phyloP scores from a whole-genome alignment of 2,113 vertebrate genomes.

The Ginglymostoma cirratum region DNA sequence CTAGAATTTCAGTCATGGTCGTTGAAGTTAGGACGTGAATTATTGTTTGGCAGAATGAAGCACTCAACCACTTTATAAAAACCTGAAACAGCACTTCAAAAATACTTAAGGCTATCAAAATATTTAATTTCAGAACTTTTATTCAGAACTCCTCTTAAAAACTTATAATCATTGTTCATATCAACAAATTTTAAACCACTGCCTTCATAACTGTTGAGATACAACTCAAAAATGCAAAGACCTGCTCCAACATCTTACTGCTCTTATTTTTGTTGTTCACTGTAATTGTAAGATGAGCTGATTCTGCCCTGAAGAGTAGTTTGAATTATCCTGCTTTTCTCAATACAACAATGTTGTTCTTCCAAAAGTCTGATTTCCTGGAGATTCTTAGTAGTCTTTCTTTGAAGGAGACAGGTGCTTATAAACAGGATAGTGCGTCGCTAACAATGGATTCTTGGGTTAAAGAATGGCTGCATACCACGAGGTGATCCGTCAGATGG shows the following conservation, averaged over 20 bases:
- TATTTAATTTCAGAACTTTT: neutral
- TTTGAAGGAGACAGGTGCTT: neutral
- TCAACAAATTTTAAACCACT: neutral
- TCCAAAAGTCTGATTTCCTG: neutral
- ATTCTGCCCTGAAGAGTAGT: neutral
- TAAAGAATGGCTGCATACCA: neutral
- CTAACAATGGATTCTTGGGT: neutral
- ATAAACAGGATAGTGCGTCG: neutral
- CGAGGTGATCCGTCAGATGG: neutral
- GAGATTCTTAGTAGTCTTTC: neutral
- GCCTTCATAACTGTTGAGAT: neutral
- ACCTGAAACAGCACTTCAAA: neutral
- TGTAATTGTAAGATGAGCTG: neutral
- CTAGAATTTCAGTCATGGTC: neutral
- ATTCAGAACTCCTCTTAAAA: neutral
- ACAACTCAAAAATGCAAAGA: neutral
- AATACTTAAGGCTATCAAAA: neutral
- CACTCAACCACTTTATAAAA: neutral
- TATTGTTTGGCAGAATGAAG: neutral
- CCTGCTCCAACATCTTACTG: neutral
- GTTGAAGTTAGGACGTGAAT: neutral
- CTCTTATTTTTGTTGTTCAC: neutral
- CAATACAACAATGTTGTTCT: neutral
- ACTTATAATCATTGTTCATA: neutral
- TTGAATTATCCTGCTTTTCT: neutral